phyloP scores from a whole-genome alignment of 2,113 vertebrate genomes.

The Dicerorhinus sumatrensis region DNA sequence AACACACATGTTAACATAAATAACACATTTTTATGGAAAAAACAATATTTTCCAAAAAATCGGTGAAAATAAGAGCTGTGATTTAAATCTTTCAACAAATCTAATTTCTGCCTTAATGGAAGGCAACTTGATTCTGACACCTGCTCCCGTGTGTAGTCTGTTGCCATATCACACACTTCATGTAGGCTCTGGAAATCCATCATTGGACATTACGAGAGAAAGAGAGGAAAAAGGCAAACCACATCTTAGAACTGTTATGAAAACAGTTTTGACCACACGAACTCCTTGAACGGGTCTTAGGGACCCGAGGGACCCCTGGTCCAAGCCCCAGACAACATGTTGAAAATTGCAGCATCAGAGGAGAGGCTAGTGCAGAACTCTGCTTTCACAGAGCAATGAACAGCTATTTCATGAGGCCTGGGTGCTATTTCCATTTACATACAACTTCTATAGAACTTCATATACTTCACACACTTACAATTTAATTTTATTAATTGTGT shows the following conservation, averaged over 20 bases:
- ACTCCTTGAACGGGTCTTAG: not conserved
- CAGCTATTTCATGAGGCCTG: fast-evolving
- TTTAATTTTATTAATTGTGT: not conserved
- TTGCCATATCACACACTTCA: too few relatives aligned
- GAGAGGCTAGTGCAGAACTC: too few relatives aligned
- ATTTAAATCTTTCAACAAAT: not conserved
- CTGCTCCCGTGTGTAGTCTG: not conserved
- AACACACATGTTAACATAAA: not conserved
- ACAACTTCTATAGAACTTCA: not conserved
- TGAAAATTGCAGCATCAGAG: not conserved
- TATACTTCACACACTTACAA: not conserved
- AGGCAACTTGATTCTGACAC: not conserved
- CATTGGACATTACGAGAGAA: fast-evolving
- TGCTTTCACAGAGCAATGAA: not conserved
- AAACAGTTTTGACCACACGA: not conserved
- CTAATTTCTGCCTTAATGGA: not conserved
- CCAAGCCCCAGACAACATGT: not conserved
- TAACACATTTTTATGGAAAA: not conserved
- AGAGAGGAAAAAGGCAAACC: not conserved
- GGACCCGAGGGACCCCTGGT: not conserved
- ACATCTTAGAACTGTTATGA: too few relatives aligned
- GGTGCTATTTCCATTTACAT: not conserved
- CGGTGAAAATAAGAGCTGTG: not conserved
- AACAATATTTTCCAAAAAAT: not conserved
- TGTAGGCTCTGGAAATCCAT: not conserved